Conservation (phyloP, 23 tunicate genomes). For the Trididemnum nubilum region DNA sequence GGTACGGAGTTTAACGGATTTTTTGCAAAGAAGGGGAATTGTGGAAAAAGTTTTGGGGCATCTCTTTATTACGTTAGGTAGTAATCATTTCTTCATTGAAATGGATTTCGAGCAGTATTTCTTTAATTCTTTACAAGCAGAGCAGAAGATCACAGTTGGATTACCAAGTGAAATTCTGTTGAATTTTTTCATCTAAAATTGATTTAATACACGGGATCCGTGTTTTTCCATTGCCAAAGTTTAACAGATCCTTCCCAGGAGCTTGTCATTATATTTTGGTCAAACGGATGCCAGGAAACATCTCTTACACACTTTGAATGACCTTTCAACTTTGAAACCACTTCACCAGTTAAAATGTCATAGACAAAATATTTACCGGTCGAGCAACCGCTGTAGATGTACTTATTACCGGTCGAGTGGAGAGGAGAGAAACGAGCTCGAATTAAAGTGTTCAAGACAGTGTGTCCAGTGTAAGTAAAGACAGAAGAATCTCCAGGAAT, state of each 20-base stretch:
- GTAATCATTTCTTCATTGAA: no score
- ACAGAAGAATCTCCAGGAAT: constrained; percentile 65
- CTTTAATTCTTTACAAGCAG: no score
- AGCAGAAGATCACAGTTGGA: no score
- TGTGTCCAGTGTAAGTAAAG: constrained; percentile 59
- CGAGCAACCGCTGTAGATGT: constrained; percentile 70
- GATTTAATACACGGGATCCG: no score
- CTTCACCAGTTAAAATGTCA: constrained; percentile 71
- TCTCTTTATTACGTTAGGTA: no score
- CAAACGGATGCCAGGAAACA: constrained; percentile 78
- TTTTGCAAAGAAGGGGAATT: no score
- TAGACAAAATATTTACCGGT: constrained; percentile 55
- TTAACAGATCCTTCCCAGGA: constrained; percentile 27
- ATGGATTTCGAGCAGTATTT: no score
- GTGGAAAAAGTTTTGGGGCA: no score
- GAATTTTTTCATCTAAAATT: no score
- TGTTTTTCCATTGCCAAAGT: constrained; percentile 18
- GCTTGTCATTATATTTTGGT: constrained; percentile 53
- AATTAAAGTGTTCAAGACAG: constrained; percentile 61
- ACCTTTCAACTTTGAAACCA: constrained; percentile 34
- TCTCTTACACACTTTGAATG: constrained; percentile 72
- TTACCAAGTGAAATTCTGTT: no score
- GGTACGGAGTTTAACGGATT: no score
- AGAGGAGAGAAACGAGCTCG: constrained; percentile 78
- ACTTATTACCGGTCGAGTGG: constrained; percentile 63